Percentiles rank a stretch among this genome's conserved stretches.
phyloP scores from a whole-genome alignment of 2,797 vertebrate species.

The Rhinatrema bivittatum region DNA sequence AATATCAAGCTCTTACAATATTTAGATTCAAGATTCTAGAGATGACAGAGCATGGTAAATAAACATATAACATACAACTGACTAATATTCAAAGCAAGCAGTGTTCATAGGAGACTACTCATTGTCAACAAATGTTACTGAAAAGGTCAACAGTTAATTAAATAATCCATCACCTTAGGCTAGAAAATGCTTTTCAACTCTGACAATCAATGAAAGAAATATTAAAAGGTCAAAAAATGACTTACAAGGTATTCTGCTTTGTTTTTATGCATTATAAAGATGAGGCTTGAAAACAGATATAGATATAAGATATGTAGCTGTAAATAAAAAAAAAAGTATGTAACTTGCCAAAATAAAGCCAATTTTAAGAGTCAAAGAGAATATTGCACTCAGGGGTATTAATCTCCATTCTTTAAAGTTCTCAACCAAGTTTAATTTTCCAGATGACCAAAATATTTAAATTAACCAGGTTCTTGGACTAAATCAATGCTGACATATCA shows the following conservation, averaged over 20 bases:
- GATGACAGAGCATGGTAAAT: too few relatives aligned
- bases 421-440: too few relatives aligned
- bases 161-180: slow-evolving; percentile 99
- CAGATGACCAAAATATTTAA: too few relatives aligned
- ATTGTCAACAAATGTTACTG: slow-evolving; percentile 87
- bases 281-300: slow-evolving; percentile 26
- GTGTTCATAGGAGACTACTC: slow-evolving; percentile 80
- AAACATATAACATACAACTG: too few relatives aligned
- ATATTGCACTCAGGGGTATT: too few relatives aligned
- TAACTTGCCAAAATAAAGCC: slow-evolving; percentile 16
- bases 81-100: slow-evolving; percentile 66
- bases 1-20: too few relatives aligned
- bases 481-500: too few relatives aligned
- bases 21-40: too few relatives aligned
- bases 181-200: slow-evolving; percentile 74
- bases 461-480: too few relatives aligned
- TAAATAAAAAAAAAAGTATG: slow-evolving; percentile 27
- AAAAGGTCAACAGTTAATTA: slow-evolving; percentile 99
- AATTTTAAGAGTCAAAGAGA: too few relatives aligned
- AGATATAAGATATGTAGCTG: slow-evolving; percentile 17
- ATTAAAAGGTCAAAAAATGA: slow-evolving; percentile 96
- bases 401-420: too few relatives aligned
- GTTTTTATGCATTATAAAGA: slow-evolving; percentile 54
- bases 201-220: slow-evolving; percentile 89
- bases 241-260: slow-evolving; percentile 77